Percentiles rank a stretch among this genome's conserved stretches.
Conservation (phyloP, 2,113 vertebrate species). For the Callipepla squamata region DNA sequence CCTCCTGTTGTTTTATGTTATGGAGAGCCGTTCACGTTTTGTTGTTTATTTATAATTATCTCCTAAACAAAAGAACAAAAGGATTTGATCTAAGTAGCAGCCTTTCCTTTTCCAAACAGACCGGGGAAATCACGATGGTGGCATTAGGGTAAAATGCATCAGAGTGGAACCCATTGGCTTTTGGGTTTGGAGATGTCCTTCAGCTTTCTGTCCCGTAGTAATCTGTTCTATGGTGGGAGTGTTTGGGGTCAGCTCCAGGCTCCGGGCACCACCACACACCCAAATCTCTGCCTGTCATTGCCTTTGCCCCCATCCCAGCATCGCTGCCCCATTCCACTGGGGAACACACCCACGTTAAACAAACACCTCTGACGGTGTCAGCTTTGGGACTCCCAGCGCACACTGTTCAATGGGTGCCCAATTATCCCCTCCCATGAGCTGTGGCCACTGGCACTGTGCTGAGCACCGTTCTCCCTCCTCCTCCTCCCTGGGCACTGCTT, state of each 20-base stretch:
- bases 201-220: fast-evolving
- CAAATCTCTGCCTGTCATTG: background rate
- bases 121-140: background rate
- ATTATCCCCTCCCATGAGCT: background rate
- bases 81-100: background rate
- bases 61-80: constrained; percentile 25
- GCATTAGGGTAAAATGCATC: background rate
- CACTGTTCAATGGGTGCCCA: fast-evolving
- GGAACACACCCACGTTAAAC: background rate
- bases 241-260: background rate
- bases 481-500: fast-evolving
- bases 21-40: background rate
- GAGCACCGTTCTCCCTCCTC: background rate
- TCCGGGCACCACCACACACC: background rate
- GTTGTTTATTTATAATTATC: background rate
- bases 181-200: background rate
- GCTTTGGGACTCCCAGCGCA: background rate
- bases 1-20: constrained; percentile 6
- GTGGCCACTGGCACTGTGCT: fast-evolving
- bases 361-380: background rate
- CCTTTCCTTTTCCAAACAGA: background rate
- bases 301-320: background rate
- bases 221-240: background rate
- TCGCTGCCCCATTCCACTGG: background rate
- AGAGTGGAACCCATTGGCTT: background rate